phyloP scores from a whole-genome alignment of 2,113 vertebrate species.

The Silurus asotus region DNA sequence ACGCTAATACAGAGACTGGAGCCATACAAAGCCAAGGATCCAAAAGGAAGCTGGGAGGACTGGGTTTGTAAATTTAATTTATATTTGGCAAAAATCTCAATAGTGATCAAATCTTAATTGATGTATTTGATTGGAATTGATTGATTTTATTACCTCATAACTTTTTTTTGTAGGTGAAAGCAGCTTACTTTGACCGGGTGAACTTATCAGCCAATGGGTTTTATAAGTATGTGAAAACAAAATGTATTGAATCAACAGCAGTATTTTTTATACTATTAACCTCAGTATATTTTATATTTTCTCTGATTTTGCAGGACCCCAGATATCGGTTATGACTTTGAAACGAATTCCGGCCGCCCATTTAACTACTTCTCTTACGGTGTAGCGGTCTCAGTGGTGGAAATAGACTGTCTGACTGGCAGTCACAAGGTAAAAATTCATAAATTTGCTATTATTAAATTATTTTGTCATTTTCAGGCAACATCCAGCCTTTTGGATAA shows the following conservation, averaged over 20 bases:
- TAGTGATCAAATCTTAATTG: background rate
- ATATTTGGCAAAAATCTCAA: background rate
- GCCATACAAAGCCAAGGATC: slow-evolving; percentile 80
- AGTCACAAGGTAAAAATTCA: slow-evolving; percentile 82
- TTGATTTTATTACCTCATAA: background rate
- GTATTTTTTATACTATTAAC: background rate
- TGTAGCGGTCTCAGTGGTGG: slow-evolving; percentile 90
- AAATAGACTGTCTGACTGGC: slow-evolving; percentile 94
- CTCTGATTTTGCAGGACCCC: slow-evolving; percentile 75
- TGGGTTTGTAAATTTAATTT: slow-evolving; percentile 78
- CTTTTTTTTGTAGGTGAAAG: slow-evolving; percentile 75
- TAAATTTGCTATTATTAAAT: background rate
- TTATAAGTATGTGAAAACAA: slow-evolving; percentile 80
- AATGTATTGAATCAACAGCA: background rate
- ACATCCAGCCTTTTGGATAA: background rate
- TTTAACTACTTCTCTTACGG: slow-evolving; percentile 90
- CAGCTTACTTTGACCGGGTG: slow-evolving; percentile 80
- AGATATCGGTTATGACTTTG: slow-evolving; percentile 81
- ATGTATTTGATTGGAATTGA: no score
- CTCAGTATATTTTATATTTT: background rate
- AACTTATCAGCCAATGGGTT: slow-evolving; percentile 90
- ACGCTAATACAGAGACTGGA: slow-evolving; percentile 81
- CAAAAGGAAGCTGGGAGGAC: slow-evolving; percentile 84
- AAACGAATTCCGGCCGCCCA: slow-evolving; percentile 81
- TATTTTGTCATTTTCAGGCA: background rate